Conservation (phyloP, 2,797 vertebrate species). For the Myotis daubentonii region DNA sequence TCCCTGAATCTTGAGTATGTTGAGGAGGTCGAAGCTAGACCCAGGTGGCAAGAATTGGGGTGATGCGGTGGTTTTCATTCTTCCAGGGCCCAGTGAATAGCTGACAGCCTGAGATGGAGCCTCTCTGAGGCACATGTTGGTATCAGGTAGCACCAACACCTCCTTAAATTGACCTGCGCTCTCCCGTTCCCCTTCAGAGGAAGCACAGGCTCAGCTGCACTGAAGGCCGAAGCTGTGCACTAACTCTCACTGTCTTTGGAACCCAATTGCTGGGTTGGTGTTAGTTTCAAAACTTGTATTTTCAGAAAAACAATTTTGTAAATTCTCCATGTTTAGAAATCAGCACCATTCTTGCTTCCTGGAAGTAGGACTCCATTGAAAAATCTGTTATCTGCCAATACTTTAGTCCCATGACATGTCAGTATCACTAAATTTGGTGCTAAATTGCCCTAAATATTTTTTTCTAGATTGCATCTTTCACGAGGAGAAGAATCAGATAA, state of each 20-base stretch:
- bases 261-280: neutral
- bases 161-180: neutral
- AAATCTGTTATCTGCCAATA: neutral
- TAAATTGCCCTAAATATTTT: neutral
- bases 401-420: neutral
- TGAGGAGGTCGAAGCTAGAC: neutral
- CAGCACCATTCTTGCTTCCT: neutral
- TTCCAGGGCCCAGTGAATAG: neutral
- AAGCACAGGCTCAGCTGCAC: neutral
- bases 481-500: neutral
- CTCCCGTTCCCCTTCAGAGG: neutral
- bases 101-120: neutral
- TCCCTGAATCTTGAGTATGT: neutral
- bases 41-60: too few species aligned
- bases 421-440: conserved; percentile 3
- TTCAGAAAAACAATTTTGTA: conserved; percentile 10
- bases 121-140: neutral
- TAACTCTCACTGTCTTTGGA: neutral
- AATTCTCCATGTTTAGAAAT: neutral
- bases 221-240: neutral
- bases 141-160: neutral
- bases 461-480: neutral
- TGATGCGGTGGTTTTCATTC: neutral
- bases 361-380: neutral
- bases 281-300: conserved; percentile 41